Conservation (phyloP, 2,797 vertebrate species). For the Myripristis murdjan region DNA sequence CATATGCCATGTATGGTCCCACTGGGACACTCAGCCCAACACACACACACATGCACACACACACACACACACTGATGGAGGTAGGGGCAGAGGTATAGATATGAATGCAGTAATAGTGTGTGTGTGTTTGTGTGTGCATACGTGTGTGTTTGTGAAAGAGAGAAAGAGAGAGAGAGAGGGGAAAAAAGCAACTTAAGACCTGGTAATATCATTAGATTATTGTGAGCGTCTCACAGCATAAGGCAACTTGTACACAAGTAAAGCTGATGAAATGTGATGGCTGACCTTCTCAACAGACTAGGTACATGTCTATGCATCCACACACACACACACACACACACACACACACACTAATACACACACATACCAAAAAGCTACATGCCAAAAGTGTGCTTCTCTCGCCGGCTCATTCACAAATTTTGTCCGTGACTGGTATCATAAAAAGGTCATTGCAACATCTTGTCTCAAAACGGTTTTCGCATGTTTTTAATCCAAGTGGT, state of each 20-base stretch:
- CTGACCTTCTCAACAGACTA: constrained; percentile 77
- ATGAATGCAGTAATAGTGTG: no score
- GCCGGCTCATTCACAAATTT: constrained; percentile 55
- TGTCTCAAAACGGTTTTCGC: constrained; percentile 42
- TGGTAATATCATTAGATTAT: constrained; percentile 38
- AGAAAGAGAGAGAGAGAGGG: constrained; percentile 34
- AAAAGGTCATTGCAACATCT: constrained; percentile 63
- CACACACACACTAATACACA: constrained; percentile 44
- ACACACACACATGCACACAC: constrained; percentile 1
- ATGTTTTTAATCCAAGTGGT: constrained; percentile 45
- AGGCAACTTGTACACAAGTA: constrained; percentile 46
- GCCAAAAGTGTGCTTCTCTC: constrained; percentile 54
- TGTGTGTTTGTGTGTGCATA: no score
- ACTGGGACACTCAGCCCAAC: constrained; percentile 34
- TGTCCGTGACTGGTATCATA: constrained; percentile 52
- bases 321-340: constrained; percentile 56
- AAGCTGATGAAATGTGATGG: constrained; percentile 71
- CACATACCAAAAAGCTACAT: constrained; percentile 60
- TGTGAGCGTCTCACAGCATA: constrained; percentile 28
- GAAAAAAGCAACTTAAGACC: constrained; percentile 28
- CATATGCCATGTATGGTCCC: constrained; percentile 12
- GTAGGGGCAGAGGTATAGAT: not conserved
- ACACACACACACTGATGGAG: not conserved
- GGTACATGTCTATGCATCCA: no score
- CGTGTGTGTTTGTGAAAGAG: no score